Conservation (phyloP, 35 echinoderm and acorn worm genomes). For the Lytechinus pictus region DNA sequence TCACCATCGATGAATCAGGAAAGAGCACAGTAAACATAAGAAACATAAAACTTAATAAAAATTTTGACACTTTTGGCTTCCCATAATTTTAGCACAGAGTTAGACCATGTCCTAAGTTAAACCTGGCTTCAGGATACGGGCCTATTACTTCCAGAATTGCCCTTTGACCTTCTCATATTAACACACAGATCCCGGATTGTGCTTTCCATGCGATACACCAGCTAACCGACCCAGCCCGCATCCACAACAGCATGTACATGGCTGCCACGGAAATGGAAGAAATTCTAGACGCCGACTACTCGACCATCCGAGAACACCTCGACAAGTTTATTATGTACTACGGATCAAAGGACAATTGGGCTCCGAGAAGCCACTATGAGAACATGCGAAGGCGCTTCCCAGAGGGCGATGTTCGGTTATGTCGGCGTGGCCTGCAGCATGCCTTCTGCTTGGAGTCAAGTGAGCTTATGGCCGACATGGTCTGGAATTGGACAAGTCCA, state of each 20-base stretch:
- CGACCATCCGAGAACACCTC: constrained; percentile 51
- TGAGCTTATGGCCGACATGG: constrained; percentile 71
- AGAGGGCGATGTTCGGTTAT: constrained; percentile 74
- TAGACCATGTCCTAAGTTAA: no score
- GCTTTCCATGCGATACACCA: constrained; percentile 60
- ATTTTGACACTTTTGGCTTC: no score
- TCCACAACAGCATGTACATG: constrained; percentile 62
- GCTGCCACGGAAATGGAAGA: constrained; percentile 75
- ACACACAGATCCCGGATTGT: constrained; percentile 66
- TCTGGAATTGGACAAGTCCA: constrained; percentile 65
- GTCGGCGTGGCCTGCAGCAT: constrained; percentile 62
- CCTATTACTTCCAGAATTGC: neutral
- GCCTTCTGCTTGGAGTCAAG: constrained; percentile 78
- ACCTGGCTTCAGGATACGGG: neutral
- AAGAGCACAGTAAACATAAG: no score
- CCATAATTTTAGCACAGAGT: no score
- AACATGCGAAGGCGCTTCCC: constrained; percentile 62
- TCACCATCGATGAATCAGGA: no score
- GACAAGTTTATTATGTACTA: constrained; percentile 77
- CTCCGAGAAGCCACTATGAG: constrained; percentile 61
- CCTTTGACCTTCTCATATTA: neutral
- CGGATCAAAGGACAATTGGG: constrained; percentile 70
- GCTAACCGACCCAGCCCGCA: constrained; percentile 63
- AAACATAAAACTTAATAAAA: no score
- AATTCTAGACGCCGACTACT: constrained; percentile 57